A percentile compares a stretch with the other conserved stretches of the same genome.
Conservation (phyloP, 2,888 invertebrate genomes). For the Trimorus sp. region DNA sequence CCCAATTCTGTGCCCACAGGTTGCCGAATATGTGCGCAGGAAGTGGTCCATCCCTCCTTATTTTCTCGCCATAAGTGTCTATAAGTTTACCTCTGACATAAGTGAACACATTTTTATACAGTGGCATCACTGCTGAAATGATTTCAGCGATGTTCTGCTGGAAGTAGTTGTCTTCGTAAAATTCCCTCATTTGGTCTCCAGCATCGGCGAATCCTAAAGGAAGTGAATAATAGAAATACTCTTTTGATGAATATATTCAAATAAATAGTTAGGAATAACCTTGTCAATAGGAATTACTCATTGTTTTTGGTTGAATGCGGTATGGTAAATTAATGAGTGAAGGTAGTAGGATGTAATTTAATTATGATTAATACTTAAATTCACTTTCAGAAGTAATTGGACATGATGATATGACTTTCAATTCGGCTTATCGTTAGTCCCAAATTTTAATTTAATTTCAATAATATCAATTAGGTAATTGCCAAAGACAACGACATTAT, state of each 20-base stretch:
- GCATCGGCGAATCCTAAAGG: slow-evolving; percentile 88
- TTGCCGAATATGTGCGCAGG: slow-evolving; percentile 93
- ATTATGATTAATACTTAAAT: too few species aligned
- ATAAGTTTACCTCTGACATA: slow-evolving; percentile 88
- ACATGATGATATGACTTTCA: too few species aligned
- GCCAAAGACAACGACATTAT: too few species aligned
- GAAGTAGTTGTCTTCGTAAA: slow-evolving; percentile 88
- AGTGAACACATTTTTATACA: slow-evolving; percentile 92
- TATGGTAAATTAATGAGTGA: neutral
- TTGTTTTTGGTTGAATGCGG: neutral
- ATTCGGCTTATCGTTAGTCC: too few species aligned
- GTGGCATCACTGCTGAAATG: slow-evolving; percentile 83
- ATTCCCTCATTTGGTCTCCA: slow-evolving; percentile 90
- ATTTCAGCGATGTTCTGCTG: slow-evolving; percentile 84
- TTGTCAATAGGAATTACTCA: too few species aligned
- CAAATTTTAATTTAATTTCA: too few species aligned
- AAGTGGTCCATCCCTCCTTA: slow-evolving; percentile 88
- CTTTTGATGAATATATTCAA: too few species aligned
- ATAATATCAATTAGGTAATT: too few species aligned
- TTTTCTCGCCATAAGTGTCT: slow-evolving; percentile 85
- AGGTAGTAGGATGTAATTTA: too few species aligned
- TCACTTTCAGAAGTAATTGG: too few species aligned
- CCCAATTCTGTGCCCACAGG: slow-evolving; percentile 94
- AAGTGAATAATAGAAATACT: neutral
- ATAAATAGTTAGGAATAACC: too few species aligned